These are phyloP conservation scores for Bicyclus anynana DNA, from an alignment of 1,140 invertebrate species.

Conservation along the genomic window DNA sequence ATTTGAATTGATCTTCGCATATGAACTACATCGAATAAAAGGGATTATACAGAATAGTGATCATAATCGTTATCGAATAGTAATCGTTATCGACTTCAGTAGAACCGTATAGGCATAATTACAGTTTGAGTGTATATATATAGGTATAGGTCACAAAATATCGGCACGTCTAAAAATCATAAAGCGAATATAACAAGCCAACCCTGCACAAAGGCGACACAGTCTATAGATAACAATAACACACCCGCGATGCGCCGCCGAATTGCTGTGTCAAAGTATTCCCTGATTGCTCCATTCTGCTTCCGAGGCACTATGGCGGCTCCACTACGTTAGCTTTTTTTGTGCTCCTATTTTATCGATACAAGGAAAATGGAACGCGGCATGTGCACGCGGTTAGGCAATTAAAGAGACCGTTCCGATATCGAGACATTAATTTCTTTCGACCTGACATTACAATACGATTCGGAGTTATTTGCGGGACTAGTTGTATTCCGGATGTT, in stretches of 20 bases:
- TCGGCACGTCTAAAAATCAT: not conserved
- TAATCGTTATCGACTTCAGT: no score
- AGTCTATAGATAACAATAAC: conserved; percentile 53
- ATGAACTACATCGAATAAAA: no score
- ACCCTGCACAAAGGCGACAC: conserved; percentile 27
- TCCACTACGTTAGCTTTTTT: conserved; percentile 50
- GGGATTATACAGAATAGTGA: no score
- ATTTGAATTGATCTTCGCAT: no score
- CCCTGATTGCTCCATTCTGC: conserved; percentile 72
- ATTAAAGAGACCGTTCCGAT: conserved; percentile 31
- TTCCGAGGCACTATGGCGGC: conserved; percentile 45
- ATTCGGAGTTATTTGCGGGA: not conserved
- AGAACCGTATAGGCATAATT: no score
- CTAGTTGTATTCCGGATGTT: not conserved
- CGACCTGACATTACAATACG: conserved; percentile 15
- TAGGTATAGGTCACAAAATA: not conserved
- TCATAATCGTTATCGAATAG: no score
- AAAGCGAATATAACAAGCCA: conserved; percentile 22
- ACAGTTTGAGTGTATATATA: no score
- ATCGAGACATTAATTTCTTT: conserved; percentile 28
- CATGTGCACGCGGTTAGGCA: conserved; percentile 32
- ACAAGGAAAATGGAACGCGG: conserved; percentile 39
- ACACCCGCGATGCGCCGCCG: conserved; percentile 59
- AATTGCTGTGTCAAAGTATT: conserved; percentile 74
- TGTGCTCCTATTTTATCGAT: conserved; percentile 50